Evolutionary conservation across 2,888 invertebrate genomes (phyloP).

Genomic region (Lypha dubia): DNA sequence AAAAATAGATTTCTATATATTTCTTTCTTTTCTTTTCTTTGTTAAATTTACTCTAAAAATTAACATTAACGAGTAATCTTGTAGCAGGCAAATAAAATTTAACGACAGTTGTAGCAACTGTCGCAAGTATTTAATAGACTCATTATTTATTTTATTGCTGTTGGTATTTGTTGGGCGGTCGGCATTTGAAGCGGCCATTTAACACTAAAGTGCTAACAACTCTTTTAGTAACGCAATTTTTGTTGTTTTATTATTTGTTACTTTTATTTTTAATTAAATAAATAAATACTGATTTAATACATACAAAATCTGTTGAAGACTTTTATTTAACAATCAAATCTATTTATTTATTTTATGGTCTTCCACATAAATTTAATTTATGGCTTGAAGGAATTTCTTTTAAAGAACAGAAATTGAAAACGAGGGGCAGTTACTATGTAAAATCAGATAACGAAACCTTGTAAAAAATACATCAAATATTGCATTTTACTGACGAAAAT

Average conservation of each 20-base stretch:
- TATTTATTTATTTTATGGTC: slow-evolving; percentile 38
- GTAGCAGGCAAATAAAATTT: not conserved
- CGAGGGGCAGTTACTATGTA: not conserved
- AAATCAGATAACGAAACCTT: no score
- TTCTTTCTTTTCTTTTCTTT: not conserved
- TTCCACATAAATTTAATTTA: not conserved
- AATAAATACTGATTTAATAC: not conserved
- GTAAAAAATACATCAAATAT: no score
- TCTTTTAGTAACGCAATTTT: slow-evolving; percentile 20
- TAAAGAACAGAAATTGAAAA: not conserved
- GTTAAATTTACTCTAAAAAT: slow-evolving; percentile 6
- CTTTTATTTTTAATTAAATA: not conserved
- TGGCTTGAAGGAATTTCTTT: slow-evolving; percentile 52
- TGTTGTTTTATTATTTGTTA: not conserved
- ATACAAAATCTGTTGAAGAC: not conserved
- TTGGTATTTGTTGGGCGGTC: slow-evolving; percentile 15
- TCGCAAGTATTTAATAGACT: slow-evolving; percentile 9
- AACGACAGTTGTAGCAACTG: slow-evolving; percentile 38
- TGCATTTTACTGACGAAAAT: no score
- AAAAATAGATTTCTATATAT: not conserved
- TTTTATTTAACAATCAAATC: slow-evolving; percentile 28
- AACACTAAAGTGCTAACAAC: slow-evolving; percentile 52
- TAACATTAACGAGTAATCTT: not conserved
- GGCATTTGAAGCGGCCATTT: slow-evolving; percentile 28
- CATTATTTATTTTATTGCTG: slow-evolving; percentile 5